Base-by-base conservation (phyloP, 2,888 invertebrate genomes). In the Helleia helle region DNA sequence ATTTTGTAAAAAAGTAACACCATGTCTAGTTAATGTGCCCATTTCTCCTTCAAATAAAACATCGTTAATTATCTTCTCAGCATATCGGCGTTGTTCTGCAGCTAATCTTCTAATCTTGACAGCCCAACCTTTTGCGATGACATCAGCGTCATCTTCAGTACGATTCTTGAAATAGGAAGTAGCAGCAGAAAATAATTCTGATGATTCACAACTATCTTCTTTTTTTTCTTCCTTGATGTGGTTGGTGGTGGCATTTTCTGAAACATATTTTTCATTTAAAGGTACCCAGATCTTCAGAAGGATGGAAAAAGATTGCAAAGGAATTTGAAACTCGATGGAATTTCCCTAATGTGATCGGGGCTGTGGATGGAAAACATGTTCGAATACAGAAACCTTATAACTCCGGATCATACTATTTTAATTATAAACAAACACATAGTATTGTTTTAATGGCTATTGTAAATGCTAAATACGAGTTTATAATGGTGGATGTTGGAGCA, bases 61-160 rank as follows among this genome's bases (percentile, higher is more conserved):
- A 17, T 44, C 40, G 15, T 44, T 44, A 11, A 44, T 47, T n/a
- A 47, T 47, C 42, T 51, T 50, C 36, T 50, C 48, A 4, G 46
- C 48, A 28, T 39, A 48, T 4, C 37, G 36, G 40, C 43, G 36
- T 42, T 50, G 51, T 27, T 48, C 45, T 26, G 48, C 37, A 8
- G 36, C 8, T 39, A 50, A 30, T 28, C 46, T 42, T n/a, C 28
- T 27, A n/a, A 48, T 22, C 43, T 51, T 46, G 8, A 48, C 26
- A 29, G 48, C 48, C 46, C 48, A 48, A 7, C 41, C 40, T 25
- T 44, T 50, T 15, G 46, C 44, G 8, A 50, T 8, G 9, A 48
- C 29, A 26, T 50, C 41, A 12, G 22, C 22, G 36, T 48, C 46
- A 25, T 11, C n/a, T 4, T 34, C 28, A 6, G 41, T 46, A 4